Base-by-base conservation (phyloP, 53 echinoderm and acorn worm genomes). In the Echinarachnius parma region DNA sequence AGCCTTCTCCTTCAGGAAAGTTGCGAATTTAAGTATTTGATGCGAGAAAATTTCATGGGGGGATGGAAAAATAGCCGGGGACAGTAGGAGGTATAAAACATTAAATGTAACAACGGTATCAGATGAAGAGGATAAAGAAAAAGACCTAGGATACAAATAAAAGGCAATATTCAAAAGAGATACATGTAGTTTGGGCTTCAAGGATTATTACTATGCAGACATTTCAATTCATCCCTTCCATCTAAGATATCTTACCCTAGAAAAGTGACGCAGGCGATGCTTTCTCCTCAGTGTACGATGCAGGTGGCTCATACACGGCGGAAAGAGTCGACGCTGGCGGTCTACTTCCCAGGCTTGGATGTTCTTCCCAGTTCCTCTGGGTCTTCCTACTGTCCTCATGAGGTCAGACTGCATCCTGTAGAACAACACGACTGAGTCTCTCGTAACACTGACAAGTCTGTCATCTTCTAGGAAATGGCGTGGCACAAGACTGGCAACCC, bases 241-340 rank as follows among this genome's bases (percentile, higher is more conserved):
- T n/a, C n/a, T n/a, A n/a, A n/a, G n/a, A n/a, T n/a, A n/a, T 14
- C 52, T 62, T 72, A 91, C 96, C 83, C 96, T 78, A 53, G 96
- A 91, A 53, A 87, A 87, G 54, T 96, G 96, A 62, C 91, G 81
- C 21, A 96, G 64, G 11, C 91, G 83, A 72, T 96, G 96, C 56
- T 84, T 84, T 28, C 63, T 60, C 54, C 88, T 78, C 36, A 96
- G 57, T 18, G 76, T 74, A 8, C 57, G 50, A 66, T 91, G 91
- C 16, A 91, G 66, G 32, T 96, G 81, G 21, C 61, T 69, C 96
- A 96, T 96, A 53, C 96, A 96, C 1, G 88, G 96, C 23, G 96
- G 96, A 59, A 88, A 96, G 20, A 31, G 47, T 0, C n/a, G 4
- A 7, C 54, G 62, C 23, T 81, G 67, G 25, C 71, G 31, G 34